Base-by-base conservation (phyloP, 1,140 invertebrate genomes). In the Anoplolepis gracilipes region DNA sequence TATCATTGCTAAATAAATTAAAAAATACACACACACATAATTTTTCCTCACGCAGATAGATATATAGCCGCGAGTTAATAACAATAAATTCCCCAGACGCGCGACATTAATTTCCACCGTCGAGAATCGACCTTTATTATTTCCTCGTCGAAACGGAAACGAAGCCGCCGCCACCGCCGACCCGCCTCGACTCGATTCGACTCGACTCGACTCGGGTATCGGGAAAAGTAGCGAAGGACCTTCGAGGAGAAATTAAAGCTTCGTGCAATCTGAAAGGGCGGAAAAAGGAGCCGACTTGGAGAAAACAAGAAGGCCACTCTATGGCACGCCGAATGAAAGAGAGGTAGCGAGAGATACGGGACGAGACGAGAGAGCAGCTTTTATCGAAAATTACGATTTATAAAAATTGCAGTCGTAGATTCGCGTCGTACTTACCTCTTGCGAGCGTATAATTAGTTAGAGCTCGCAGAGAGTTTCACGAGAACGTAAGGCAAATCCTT, bases 371-470 rank as follows among this genome's bases (percentile, higher is more conserved):
- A 88, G 55, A 46, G 86, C 75, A 19, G 46, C 86, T 70, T 70
- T 70, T 82, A 82, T 82, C 67, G 67, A 82, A 73, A 82, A 82
- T 82, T 82, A 82, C 67, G 53, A n/a, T 82, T 82, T 82, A 82
- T 82, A 73, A 82, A 82, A 73, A 73, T 82, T 82, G 55, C 78
- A 81, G 65, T 10, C 39, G 3, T 30, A 64, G 33, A 28, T 33
- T 70, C 65, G 33, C 13, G 6, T 25, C 67, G 22, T 16, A 33
- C 39, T 10, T 42, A 42, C 19, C 42, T 55, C 64, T 33, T 57
- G 78, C 36, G 46, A 49, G 46, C 39, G 78, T 82, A 72, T 82
- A 82, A 82, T 82, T 82, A 82, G 67, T 49, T 72, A 13, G 67
- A 19, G n/a, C 53, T 81, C 46, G 25, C 78, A 72, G 78, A 72